These are phyloP conservation scores for Apostichopus californicus DNA, from an alignment of 35 echinoderm and acorn worm species.

Conservation along the genomic window DNA sequence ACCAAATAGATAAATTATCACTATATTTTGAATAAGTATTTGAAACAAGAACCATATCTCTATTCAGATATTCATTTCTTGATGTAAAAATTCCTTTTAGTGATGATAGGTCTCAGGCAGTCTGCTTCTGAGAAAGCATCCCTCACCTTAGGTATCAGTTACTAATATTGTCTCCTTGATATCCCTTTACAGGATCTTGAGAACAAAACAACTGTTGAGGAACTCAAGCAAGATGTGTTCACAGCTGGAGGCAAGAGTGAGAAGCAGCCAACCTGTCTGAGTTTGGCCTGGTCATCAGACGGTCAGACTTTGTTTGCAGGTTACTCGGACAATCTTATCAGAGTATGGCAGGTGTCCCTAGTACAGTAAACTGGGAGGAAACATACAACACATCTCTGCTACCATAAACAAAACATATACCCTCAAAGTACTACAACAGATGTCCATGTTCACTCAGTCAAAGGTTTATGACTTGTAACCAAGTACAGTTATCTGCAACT, in stretches of 20 bases:
- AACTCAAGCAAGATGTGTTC: slow-evolving; percentile 55
- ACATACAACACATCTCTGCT: background rate
- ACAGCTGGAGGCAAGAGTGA: slow-evolving; percentile 63
- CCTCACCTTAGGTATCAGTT: background rate
- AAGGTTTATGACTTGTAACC: no score
- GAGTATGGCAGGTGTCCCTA: slow-evolving; percentile 93
- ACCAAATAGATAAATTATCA: no score
- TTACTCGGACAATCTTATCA: slow-evolving; percentile 92
- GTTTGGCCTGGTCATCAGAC: slow-evolving; percentile 95
- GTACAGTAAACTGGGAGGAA: slow-evolving; percentile 6
- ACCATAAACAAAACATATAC: background rate
- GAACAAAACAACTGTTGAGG: slow-evolving; percentile 69
- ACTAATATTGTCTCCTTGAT: background rate
- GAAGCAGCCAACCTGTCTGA: slow-evolving; percentile 64
- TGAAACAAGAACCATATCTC: no score
- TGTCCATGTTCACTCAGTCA: background rate
- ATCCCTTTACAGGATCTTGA: slow-evolving; percentile 76
- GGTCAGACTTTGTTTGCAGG: slow-evolving; percentile 97
- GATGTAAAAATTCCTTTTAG: no score
- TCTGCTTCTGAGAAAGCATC: no score
- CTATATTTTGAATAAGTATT: no score
- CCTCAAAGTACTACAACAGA: background rate
- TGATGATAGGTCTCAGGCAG: no score
- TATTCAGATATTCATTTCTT: no score
- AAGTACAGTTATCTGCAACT: background rate